These are phyloP conservation scores for Nothura maculosa DNA, from an alignment of 2,797 vertebrate genomes.

Conservation along the genomic window DNA sequence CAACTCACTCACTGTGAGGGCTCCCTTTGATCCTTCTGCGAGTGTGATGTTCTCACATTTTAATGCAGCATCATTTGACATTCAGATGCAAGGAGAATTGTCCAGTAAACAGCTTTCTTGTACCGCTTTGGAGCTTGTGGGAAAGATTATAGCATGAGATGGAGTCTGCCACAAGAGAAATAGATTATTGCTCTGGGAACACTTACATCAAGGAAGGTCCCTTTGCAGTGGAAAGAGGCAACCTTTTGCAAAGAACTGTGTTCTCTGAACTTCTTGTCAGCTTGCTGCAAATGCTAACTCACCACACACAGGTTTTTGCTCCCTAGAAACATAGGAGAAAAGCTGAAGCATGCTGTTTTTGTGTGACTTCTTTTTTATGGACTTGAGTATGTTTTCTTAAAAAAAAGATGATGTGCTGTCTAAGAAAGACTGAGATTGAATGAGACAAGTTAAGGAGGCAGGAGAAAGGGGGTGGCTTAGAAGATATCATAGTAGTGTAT, in stretches of 20 bases:
- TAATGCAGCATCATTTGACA: constrained; percentile 31
- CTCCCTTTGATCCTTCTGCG: constrained; percentile 27
- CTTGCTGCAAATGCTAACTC: constrained; percentile 65
- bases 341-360: not conserved
- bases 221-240: constrained; percentile 39
- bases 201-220: constrained; percentile 59
- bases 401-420: constrained; percentile 32
- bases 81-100: constrained; percentile 36
- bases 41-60: constrained; percentile 34
- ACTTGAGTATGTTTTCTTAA: constrained; percentile 3
- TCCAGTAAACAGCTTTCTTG: constrained; percentile 34
- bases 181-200: constrained; percentile 49
- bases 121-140: constrained; percentile 45
- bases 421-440: not conserved
- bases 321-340: not conserved
- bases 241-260: constrained; percentile 30
- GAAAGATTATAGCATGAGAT: constrained; percentile 41
- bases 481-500: not conserved
- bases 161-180: constrained; percentile 43
- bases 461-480: constrained; percentile 2
- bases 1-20: constrained; percentile 24
- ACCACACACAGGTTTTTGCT: constrained; percentile 25
- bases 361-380: not conserved
- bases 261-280: constrained; percentile 46
- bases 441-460: not conserved